These are phyloP conservation scores for Rhinatrema bivittatum DNA, from an alignment of 2,797 vertebrate species.

Conservation along the genomic window DNA sequence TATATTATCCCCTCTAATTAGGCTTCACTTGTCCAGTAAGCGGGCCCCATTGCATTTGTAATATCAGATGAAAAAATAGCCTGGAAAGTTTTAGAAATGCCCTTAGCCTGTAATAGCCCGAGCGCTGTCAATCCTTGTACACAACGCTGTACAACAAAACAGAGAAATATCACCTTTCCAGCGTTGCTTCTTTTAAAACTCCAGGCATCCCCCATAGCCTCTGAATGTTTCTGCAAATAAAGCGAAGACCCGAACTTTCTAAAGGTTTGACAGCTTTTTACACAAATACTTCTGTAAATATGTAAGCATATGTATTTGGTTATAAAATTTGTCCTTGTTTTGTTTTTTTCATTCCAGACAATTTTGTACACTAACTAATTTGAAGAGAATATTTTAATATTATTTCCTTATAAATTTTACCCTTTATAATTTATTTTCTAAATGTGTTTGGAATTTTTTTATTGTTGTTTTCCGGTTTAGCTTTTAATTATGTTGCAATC, in stretches of 20 bases:
- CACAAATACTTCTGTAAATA: conserved; percentile 78
- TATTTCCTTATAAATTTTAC: conserved; percentile 87
- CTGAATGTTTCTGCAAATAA: too few relatives aligned
- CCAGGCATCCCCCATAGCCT: too few relatives aligned
- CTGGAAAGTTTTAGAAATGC: too few relatives aligned
- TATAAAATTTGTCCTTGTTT: conserved; percentile 48
- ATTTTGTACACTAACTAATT: conserved; percentile 94
- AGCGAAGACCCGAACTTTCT: conserved; percentile 6
- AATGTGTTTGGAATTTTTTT: conserved; percentile 78
- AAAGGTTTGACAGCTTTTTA: conserved; percentile 9
- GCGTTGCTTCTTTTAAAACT: too few relatives aligned
- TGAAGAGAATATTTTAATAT: conserved; percentile 95
- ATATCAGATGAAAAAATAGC: too few relatives aligned
- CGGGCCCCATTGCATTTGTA: too few relatives aligned
- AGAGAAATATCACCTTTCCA: too few relatives aligned
- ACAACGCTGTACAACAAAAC: too few relatives aligned
- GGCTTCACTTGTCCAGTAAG: too few relatives aligned
- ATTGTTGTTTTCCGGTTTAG: conserved; percentile 33
- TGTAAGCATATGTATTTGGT: conserved; percentile 87
- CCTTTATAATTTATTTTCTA: conserved; percentile 97
- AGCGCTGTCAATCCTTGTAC: too few relatives aligned
- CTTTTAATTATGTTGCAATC: conserved; percentile 33
- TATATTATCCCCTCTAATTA: too few relatives aligned
- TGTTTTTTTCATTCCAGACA: conserved; percentile 73
- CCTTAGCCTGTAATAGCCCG: too few relatives aligned